Percentiles rank a stretch among this genome's conserved stretches.
phyloP scores from a whole-genome alignment of 2,888 invertebrate genomes.

The Neelides folsomi region DNA sequence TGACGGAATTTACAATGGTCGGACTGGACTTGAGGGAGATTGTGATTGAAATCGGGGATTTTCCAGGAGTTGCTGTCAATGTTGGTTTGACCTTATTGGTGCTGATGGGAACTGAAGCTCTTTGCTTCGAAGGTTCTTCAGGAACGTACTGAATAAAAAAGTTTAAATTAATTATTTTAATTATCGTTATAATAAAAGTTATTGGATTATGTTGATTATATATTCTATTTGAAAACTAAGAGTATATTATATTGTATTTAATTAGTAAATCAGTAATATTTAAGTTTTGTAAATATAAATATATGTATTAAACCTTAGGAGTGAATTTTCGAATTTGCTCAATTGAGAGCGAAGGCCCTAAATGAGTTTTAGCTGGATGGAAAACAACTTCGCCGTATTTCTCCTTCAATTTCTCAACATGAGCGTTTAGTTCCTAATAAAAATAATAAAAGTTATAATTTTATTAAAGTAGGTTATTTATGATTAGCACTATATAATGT shows the following conservation, averaged over 20 bases:
- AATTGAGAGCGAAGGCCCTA: constrained; percentile 49
- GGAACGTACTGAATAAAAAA: constrained; percentile 10
- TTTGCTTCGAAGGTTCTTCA: constrained; percentile 9
- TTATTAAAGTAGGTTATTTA: no score
- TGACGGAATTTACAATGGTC: constrained; percentile 22
- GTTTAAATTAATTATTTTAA: not conserved
- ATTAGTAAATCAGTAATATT: no score
- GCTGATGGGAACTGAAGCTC: constrained; percentile 6
- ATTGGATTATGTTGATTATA: no score
- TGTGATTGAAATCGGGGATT: constrained; percentile 27
- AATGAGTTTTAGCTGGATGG: constrained; percentile 55
- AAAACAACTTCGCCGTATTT: constrained; percentile 60
- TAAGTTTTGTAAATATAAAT: no score
- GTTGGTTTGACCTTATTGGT: constrained; percentile 6
- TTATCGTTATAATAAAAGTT: not conserved
- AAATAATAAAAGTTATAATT: not conserved
- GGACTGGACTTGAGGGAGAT: constrained; percentile 31
- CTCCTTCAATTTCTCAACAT: constrained; percentile 56
- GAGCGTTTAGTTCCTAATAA: constrained; percentile 56
- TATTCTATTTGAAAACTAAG: no score
- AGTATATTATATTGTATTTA: no score
- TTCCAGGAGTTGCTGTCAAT: constrained; percentile 8
- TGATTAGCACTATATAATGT: no score
- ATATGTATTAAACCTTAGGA: constrained; percentile 41
- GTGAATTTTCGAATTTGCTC: constrained; percentile 54